Evolutionary conservation across 1,140 invertebrate species (phyloP), one percentile per base, ranked within the genome.

Genomic region (Drosophila punjabiensis): DNA sequence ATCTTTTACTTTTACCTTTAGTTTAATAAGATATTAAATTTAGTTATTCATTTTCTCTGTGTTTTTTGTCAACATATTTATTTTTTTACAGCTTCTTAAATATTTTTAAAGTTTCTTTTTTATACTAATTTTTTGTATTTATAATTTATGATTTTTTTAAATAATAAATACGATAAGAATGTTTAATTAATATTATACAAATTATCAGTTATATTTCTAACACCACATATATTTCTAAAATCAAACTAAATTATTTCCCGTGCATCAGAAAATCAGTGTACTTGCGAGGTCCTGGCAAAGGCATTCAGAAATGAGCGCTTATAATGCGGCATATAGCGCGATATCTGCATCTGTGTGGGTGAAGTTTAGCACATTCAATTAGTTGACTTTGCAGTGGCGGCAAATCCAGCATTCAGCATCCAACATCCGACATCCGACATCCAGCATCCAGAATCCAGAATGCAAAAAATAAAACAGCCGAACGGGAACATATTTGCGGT

Each of bases 361-460:
- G 48, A 41, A 41, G 74, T 79, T 90, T 81, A 67, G 85, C 86
- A 85, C 81, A 89, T 89, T 89, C 86, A 89, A 89, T 90, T 89
- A 89, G 86, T 85, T 89, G 86, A 47, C 86, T 76, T 77, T 81
- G 63, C 81, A 76, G 53, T 84, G 56, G 73, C 68, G 77, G 79
- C 73, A 76, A 69, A 69, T 68, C 66, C 66, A 65, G 35, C 50
- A 61, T 52, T 14, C 50, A 67, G 59, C 18, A 65, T 55, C 55
- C 73, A 62, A 47, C 50, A 71, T 43, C 37, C 76, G 13, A 33
- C 61, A 61, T 61, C 64, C 61, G 60, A 20, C 41, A 62, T 50
- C 28, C 45, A 64, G 56, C 14, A 65, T 50, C 33, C 37, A 43
- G 55, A 61, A 24, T 60, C 18, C n/a, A 37, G 16, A 13, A 52